Base-by-base conservation (phyloP, 2,888 invertebrate genomes). In the Syritta pipiens region DNA sequence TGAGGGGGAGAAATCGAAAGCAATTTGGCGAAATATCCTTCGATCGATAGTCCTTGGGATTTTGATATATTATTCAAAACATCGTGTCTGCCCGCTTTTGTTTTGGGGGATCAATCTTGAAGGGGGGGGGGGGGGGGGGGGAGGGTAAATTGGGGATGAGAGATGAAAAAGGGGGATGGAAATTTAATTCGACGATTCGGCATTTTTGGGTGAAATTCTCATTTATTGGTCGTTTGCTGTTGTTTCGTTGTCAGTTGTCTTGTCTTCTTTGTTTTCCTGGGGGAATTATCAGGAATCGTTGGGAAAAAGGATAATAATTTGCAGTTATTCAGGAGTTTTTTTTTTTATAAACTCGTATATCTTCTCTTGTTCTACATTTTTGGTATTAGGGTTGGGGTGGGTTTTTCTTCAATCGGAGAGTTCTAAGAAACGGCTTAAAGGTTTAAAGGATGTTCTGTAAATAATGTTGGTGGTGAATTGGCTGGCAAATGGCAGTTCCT, bases 291-390 rank as follows among this genome's bases (percentile, higher is more conserved):
- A 22, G 14, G 55, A 42, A 40, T 40, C 55, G 40, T 57, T 42
- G 42, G n/a, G 19, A 26, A 55, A 57, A 42, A 42, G 57, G 57
- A 57, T 57, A 57, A 42, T 42, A 42, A 57, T 57, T 57, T 42
- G 57, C 42, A 57, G 42, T 57, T 37, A 37, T 42, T 57, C 17
- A 4, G 17, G 40, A 6, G 4, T 55, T 55, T 28, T 17, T 40
- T 37, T 40, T 37, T 24, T 40, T n/a, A n/a, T n/a, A n/a, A n/a
- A n/a, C n/a, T n/a, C n/a, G n/a, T n/a, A n/a, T n/a, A n/a, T n/a
- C n/a, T n/a, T n/a, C n/a, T n/a, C n/a, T n/a, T n/a, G n/a, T n/a
- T n/a, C n/a, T n/a, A n/a, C n/a, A n/a, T n/a, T n/a, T n/a, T n/a
- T n/a, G n/a, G n/a, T n/a, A n/a, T n/a, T n/a, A n/a, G n/a, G n/a